Percentiles rank a stretch among this genome's conserved stretches.
Conservation (phyloP, 2,113 vertebrate genomes). For the Herpetotheres cachinnans region DNA sequence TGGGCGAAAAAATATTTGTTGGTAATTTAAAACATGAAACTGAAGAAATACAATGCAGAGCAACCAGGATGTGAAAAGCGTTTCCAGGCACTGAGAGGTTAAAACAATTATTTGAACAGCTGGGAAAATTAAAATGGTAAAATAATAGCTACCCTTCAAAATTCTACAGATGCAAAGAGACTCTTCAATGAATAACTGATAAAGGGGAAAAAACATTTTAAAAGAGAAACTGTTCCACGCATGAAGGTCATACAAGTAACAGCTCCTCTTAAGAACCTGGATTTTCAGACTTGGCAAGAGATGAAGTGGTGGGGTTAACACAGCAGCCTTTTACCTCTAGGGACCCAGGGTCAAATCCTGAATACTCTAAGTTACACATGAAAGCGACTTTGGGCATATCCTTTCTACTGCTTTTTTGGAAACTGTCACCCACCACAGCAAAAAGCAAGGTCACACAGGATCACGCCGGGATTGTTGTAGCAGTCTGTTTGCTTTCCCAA, state of each 20-base stretch:
- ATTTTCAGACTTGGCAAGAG: constrained; percentile 41
- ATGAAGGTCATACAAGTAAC: constrained; percentile 69
- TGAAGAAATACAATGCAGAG: constrained; percentile 24
- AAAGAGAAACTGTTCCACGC: constrained; percentile 56
- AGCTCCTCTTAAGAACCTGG: constrained; percentile 32
- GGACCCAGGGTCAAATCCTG: neutral
- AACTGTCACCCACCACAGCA: neutral
- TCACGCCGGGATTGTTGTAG: neutral
- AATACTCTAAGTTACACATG: neutral
- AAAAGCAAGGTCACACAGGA: neutral
- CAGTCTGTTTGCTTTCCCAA: neutral
- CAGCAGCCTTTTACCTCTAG: neutral
- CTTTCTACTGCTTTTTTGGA: neutral
- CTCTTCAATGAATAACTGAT: constrained; percentile 75
- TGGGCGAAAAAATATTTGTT: neutral
- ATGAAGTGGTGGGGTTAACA: constrained; percentile 19
- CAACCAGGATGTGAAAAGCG: constrained; percentile 43
- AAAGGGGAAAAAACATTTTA: constrained; percentile 67
- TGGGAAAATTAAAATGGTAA: constrained; percentile 75
- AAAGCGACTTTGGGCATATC: neutral
- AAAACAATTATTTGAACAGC: constrained; percentile 74
- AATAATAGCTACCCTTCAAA: constrained; percentile 74
- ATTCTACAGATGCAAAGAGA: constrained; percentile 68
- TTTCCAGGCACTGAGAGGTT: constrained; percentile 67
- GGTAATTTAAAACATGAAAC: constrained; percentile 19